Percentiles rank a stretch among this genome's conserved stretches.
Conservation (phyloP, 1,140 invertebrate genomes). For the Yoshiicerus persimilis region DNA sequence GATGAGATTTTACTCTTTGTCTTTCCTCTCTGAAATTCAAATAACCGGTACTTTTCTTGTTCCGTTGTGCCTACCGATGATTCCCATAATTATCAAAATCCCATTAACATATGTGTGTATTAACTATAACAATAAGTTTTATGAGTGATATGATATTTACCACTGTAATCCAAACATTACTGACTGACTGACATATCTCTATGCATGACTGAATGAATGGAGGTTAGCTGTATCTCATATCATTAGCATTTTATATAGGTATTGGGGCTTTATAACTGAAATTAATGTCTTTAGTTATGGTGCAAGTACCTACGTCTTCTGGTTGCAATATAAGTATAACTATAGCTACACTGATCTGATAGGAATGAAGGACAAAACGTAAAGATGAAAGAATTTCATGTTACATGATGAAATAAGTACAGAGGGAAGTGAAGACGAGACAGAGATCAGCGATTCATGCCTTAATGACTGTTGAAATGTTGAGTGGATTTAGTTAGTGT, state of each 20-base stretch:
- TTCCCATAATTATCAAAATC: conserved; percentile 14
- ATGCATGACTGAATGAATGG: background rate
- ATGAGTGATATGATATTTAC: background rate
- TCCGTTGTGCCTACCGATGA: conserved; percentile 2
- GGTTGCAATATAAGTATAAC: background rate
- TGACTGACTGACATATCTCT: conserved; percentile 11
- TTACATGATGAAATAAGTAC: background rate
- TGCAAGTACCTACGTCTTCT: background rate
- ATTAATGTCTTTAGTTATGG: background rate
- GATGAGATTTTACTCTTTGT: background rate
- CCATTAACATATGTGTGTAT: background rate
- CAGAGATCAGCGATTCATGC: background rate
- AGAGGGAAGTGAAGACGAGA: background rate
- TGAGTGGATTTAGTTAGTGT: background rate
- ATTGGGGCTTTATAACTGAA: background rate
- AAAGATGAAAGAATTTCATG: background rate
- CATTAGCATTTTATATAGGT: background rate
- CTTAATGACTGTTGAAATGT: background rate
- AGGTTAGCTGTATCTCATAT: background rate
- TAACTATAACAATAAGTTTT: background rate
- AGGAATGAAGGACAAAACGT: background rate
- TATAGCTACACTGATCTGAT: background rate
- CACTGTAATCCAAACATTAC: background rate
- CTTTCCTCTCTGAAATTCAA: background rate
- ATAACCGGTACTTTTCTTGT: conserved; percentile 19